Conservation (phyloP, 2,888 invertebrate species). For the Leptogaster cylindrica region DNA sequence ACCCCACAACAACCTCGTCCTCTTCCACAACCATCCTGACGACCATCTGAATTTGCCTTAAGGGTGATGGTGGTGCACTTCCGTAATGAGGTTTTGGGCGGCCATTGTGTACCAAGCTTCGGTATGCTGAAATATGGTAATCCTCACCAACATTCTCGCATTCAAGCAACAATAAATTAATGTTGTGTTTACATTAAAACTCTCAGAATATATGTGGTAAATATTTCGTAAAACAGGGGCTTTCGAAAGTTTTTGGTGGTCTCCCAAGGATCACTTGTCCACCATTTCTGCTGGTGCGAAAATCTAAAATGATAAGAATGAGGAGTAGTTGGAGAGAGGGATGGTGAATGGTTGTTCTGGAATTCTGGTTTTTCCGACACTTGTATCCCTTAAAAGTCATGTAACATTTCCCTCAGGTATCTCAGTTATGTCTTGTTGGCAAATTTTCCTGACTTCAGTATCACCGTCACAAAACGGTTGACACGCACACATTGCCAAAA, state of each 20-base stretch:
- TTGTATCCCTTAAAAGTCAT: slow-evolving; percentile 13
- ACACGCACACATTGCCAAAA: neutral
- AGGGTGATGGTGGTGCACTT: slow-evolving; percentile 25
- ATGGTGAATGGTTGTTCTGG: too few species aligned
- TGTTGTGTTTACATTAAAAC: slow-evolving; percentile 13
- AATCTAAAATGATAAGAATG: neutral
- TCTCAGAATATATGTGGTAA: slow-evolving; percentile 11
- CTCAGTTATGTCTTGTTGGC: slow-evolving; percentile 4
- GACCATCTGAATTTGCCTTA: too few species aligned
- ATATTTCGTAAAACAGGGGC: slow-evolving; percentile 2
- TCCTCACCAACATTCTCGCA: neutral
- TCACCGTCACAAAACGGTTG: neutral
- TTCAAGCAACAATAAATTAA: slow-evolving; percentile 23
- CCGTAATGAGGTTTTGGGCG: slow-evolving; percentile 30
- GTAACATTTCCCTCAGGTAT: slow-evolving; percentile 18
- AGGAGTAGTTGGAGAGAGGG: neutral
- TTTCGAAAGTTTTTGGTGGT: slow-evolving; percentile 10
- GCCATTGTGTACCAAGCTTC: neutral
- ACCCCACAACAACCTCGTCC: too few species aligned
- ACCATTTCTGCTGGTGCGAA: neutral
- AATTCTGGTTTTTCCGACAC: too few species aligned
- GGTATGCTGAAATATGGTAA: slow-evolving; percentile 23
- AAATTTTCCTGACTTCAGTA: neutral
- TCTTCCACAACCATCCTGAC: too few species aligned
- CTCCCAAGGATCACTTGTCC: neutral